Evolutionary conservation across 2,797 vertebrate genomes (phyloP).

Genomic region (Schizopygopsis pylzovi): DNA sequence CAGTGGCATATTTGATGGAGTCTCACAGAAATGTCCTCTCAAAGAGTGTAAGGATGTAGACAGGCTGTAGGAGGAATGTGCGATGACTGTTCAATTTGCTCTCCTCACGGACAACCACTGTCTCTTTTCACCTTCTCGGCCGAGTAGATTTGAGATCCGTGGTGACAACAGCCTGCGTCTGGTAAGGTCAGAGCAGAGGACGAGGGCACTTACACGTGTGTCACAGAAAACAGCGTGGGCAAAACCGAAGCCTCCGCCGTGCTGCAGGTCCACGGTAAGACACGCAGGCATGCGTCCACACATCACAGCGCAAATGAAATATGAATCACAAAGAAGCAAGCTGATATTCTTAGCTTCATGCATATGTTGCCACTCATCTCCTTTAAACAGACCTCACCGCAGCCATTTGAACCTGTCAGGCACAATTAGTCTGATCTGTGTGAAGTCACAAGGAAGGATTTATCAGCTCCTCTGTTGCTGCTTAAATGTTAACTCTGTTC

Average conservation of each 20-base stretch:
- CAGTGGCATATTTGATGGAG: neutral
- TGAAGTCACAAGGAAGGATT: constrained; percentile 62
- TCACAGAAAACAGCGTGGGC: constrained; percentile 94
- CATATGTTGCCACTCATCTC: constrained; percentile 58
- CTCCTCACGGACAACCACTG: neutral
- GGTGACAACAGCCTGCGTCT: constrained; percentile 89
- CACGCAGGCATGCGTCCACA: constrained; percentile 37
- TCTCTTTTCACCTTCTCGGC: constrained; percentile 50
- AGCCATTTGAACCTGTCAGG: constrained; percentile 54
- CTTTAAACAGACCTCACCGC: constrained; percentile 56
- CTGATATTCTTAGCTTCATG: constrained; percentile 51
- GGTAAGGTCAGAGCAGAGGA: constrained; percentile 85
- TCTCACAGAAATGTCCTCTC: neutral
- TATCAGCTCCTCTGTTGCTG: constrained; percentile 45
- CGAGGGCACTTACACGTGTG: constrained; percentile 93
- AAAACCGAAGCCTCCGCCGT: constrained; percentile 89
- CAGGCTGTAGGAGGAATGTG: constrained; percentile 28
- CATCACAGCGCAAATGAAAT: constrained; percentile 51
- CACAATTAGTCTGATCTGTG: constrained; percentile 55
- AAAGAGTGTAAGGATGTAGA: neutral
- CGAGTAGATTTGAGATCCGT: constrained; percentile 89
- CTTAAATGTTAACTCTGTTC: constrained; percentile 3
- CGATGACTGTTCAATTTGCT: constrained; percentile 29
- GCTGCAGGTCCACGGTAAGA: constrained; percentile 89
- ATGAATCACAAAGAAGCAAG: constrained; percentile 39